phyloP scores from a whole-genome alignment of 2,797 vertebrate species.

The Crax fasciolata region DNA sequence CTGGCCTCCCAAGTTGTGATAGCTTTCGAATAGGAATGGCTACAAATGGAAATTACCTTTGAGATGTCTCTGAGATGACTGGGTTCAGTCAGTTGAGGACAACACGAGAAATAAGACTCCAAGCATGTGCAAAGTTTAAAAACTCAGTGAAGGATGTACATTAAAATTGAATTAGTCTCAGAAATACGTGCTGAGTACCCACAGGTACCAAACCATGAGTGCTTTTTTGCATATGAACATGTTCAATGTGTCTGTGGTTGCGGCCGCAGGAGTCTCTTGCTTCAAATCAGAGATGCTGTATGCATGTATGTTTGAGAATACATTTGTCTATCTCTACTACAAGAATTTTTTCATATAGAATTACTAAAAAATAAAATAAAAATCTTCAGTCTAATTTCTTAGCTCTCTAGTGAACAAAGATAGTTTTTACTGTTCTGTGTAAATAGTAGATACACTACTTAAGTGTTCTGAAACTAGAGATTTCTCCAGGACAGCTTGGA shows the following conservation, averaged over 20 bases:
- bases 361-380: background rate
- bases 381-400: background rate
- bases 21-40: background rate
- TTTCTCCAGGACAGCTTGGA: background rate
- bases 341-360: background rate
- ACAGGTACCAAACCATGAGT: background rate
- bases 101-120: background rate
- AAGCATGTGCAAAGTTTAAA: background rate
- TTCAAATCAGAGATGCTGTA: background rate
- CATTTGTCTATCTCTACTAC: background rate
- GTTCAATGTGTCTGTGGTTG: background rate
- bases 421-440: background rate
- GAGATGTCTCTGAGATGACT: background rate
- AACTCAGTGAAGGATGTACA: background rate
- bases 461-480: background rate
- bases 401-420: background rate
- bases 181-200: background rate
- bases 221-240: background rate
- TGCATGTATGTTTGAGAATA: background rate
- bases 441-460: background rate
- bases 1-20: background rate
- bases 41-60: conserved; percentile 12
- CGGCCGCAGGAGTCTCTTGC: background rate
- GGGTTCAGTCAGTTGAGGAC: background rate
- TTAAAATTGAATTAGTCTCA: background rate